These are phyloP conservation scores for Drosophila biarmipes DNA, from an alignment of 1,140 invertebrate genomes.

Conservation along the genomic window DNA sequence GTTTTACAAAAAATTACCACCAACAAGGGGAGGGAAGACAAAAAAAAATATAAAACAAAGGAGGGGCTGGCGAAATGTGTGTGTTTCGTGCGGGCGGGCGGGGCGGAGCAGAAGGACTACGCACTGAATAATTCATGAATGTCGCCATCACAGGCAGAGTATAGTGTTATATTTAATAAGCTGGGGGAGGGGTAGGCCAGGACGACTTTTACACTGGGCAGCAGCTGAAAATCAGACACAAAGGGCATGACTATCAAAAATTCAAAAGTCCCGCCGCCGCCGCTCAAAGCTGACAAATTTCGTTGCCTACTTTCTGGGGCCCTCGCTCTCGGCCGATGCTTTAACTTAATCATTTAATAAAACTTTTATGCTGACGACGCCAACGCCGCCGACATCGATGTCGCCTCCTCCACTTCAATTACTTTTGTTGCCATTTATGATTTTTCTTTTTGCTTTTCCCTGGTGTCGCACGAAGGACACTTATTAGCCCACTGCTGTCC, in stretches of 20 bases:
- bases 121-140: conserved; percentile 79
- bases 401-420: conserved; percentile 35
- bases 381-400: conserved; percentile 43
- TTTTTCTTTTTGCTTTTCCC: conserved; percentile 16
- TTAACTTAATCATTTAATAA: conserved; percentile 82
- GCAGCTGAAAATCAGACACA: conserved; percentile 56
- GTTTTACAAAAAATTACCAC: conserved; percentile 60
- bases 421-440: conserved; percentile 58
- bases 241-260: conserved; percentile 74
- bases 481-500: conserved; percentile 60
- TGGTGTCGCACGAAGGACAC: conserved; percentile 49
- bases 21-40: conserved; percentile 4
- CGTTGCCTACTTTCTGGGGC: conserved; percentile 60
- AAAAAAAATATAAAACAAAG: conserved; percentile 32
- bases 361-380: conserved; percentile 76
- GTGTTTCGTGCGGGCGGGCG: conserved; percentile 4
- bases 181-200: conserved; percentile 18
- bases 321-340: conserved; percentile 34
- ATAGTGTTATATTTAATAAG: conserved; percentile 80
- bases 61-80: conserved; percentile 49
- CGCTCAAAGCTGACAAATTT: conserved; percentile 71
- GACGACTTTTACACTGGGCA: neutral
- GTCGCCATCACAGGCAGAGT: conserved; percentile 49
- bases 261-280: conserved; percentile 58
- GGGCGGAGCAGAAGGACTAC: conserved; percentile 58